Base-by-base conservation (phyloP, 2,888 invertebrate species). In the Drosophila cognata region DNA sequence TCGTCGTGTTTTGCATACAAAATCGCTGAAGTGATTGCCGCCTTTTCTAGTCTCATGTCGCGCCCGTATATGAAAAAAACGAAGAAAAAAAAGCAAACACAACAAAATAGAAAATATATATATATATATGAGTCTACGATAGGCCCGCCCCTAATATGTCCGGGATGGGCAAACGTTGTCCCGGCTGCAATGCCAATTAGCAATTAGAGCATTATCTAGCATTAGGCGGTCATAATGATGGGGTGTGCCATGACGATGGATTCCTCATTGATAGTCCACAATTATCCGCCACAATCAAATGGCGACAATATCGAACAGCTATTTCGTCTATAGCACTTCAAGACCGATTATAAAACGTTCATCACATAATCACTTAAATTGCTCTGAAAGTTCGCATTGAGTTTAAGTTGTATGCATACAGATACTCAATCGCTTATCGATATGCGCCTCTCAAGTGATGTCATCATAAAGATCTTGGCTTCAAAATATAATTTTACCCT, bases 121-220 rank as follows among this genome's bases (percentile, higher is more conserved):
- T 36, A 53, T 55, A 18, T 56, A 21, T 13, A 46, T 46, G 46
- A 28, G 36, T 25, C 11, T 28, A 52, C 50, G 48, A 81, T 63
- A 59, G 61, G 48, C 53, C 46, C 59, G 50, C 50, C 56, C 46
- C 61, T 62, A 57, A 43, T 29, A n/a, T 52, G 18, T 60, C 25
- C 53, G 50, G 58, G 58, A 50, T 35, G 33, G 71, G 58, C 61
- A 28, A 33, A 36, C 28, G 43, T 57, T 48, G 57, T 64, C 64
- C 57, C 51, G 56, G 57, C 36, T 55, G 33, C 68, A 74, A 65
- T 83, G 66, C 57, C 85, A 83, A 84, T 84, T 73, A 74, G 81
- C 84, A 84, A 84, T 84, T 84, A 84, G 85, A 85, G 81, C 79
- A 85, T 81, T 84, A 84, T 83, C 84, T 81, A 29, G 57, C 55